These are phyloP conservation scores for Phengaris alcon DNA, from an alignment of 2,888 invertebrate genomes.

Conservation along the genomic window DNA sequence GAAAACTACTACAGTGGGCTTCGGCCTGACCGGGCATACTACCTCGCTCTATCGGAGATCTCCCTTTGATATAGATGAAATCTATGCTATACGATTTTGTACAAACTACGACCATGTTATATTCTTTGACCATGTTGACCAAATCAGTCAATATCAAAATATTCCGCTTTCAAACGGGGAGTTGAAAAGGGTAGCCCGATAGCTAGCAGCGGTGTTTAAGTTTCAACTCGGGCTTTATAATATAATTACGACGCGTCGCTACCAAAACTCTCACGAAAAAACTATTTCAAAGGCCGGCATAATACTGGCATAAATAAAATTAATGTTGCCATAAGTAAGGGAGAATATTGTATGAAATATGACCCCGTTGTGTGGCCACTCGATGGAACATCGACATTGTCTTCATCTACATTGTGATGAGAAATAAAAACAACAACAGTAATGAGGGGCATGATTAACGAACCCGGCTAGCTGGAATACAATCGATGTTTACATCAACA, in stretches of 20 bases:
- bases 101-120: no score
- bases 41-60: no score
- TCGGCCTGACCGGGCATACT: no score
- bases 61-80: no score
- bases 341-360: conserved; percentile 11
- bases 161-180: no score
- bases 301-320: not conserved
- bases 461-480: not conserved
- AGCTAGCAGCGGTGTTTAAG: no score
- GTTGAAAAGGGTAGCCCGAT: no score
- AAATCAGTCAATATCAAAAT: no score
- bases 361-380: conserved; percentile 22
- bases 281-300: no score
- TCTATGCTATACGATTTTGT: no score
- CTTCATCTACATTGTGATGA: conserved; percentile 25
- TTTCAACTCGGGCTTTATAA: not conserved
- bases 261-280: not conserved
- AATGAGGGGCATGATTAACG: conserved; percentile 12
- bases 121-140: no score
- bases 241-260: not conserved
- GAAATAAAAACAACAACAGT: conserved; percentile 8
- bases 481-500: not conserved
- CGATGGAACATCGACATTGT: conserved; percentile 16
- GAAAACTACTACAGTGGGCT: no score
- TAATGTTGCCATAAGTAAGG: conserved; percentile 17